Conservation (phyloP, 2,888 invertebrate species). For the Charanyca ferruginea region DNA sequence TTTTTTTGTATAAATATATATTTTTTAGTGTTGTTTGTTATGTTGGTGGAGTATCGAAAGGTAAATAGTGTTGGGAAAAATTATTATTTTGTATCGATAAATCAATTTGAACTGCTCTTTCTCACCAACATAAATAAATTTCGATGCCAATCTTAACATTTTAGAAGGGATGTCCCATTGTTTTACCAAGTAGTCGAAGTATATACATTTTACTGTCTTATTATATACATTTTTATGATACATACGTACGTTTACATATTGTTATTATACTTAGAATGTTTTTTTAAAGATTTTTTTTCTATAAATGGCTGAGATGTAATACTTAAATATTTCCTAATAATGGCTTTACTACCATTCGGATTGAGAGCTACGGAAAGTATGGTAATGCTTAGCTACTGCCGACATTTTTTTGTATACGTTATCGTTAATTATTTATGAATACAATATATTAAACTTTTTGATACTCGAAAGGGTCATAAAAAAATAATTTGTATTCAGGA, state of each 20-base stretch:
- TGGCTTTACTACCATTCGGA: constrained; percentile 20
- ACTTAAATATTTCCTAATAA: constrained; percentile 48
- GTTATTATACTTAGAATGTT: constrained; percentile 37
- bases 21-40: constrained; percentile 27
- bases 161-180: constrained; percentile 49
- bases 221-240: constrained; percentile 62
- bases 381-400: constrained; percentile 15
- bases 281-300: constrained; percentile 43
- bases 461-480: neutral
- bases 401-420: neutral
- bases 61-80: constrained; percentile 15
- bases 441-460: neutral
- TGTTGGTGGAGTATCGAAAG: constrained; percentile 24
- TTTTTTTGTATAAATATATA: constrained; percentile 34
- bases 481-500: neutral
- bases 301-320: constrained; percentile 23
- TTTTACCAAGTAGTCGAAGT: constrained; percentile 40
- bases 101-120: constrained; percentile 1
- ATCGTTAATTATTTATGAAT: too few relatives aligned
- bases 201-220: constrained; percentile 47
- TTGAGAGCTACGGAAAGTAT: neutral
- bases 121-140: constrained; percentile 34
- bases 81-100: constrained; percentile 26
- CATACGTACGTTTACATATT: constrained; percentile 53
- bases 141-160: constrained; percentile 54